Evolutionary conservation across 2,888 invertebrate species (phyloP), one percentile per base, ranked within the genome.

Genomic region (Stenotaenia linearis): DNA sequence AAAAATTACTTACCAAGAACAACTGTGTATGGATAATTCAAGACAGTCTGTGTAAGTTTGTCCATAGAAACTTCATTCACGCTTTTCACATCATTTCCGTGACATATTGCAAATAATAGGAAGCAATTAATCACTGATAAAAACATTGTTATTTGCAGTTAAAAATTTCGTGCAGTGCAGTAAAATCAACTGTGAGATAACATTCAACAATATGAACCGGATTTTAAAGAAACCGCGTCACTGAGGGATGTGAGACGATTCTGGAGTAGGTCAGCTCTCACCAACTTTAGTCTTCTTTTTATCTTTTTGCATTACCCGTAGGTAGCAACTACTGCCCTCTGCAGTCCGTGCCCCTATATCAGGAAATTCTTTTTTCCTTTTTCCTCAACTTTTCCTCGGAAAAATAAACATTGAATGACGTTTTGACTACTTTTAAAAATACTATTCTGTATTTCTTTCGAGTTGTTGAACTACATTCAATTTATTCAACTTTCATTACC

Each of bases 181-280:
- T n/a, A n/a, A n/a, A n/a, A n/a, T n/a, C n/a, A n/a, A n/a, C n/a
- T n/a, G n/a, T n/a, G n/a, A n/a, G n/a, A n/a, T n/a, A n/a, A n/a
- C 23, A 18, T 3, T 23, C 12, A 12, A 5, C 56, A 25, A 61
- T 61, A 12, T 25, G 25, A 10, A 61, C 61, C 23, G 25, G 23
- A n/a, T n/a, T 61, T 61, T 61, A 61, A 25, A 61, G 25, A 7
- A 10, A 10, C 61, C 25, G 61, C 61, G 25, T 61, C 61, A 25
- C 12, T 5, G 23, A 25, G 61, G 12, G 45, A 45, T 45, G 32
- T 32, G 32, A 32, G n/a, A 45, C 45, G n/a, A 45, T 61, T 61
- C 9, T 61, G 61, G 61, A 61, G 61, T 61, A 61, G 61, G 61
- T 25, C 61, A 61, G 25, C 61, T 61, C 61, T 61, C 61, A 61